phyloP scores from a whole-genome alignment of 2,113 vertebrate genomes.

The Corythornis vintsioides region DNA sequence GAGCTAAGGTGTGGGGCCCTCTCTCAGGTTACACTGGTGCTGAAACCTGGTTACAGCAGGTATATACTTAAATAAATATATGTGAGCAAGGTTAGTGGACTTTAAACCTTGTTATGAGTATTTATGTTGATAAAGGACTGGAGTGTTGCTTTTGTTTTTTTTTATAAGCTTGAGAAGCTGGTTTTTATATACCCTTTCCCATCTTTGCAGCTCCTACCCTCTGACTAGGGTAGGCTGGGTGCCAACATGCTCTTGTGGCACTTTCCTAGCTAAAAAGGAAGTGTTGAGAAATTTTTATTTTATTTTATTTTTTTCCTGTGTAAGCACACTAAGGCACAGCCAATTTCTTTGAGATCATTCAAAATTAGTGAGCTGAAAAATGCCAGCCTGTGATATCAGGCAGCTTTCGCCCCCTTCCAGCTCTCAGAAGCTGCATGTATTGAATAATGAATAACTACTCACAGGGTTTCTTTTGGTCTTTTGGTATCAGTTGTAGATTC shows the following conservation, averaged over 20 bases:
- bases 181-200: not conserved
- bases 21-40: rapidly evolving
- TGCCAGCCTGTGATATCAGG: rapidly evolving
- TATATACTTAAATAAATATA: not conserved
- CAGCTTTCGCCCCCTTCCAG: not conserved
- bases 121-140: not conserved
- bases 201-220: not conserved
- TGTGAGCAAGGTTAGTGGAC: not conserved
- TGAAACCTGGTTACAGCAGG: not conserved
- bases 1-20: not conserved
- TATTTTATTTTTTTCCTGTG: rapidly evolving
- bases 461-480: rapidly evolving
- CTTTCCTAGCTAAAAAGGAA: not conserved
- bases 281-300: not conserved
- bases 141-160: not conserved
- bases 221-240: not conserved
- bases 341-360: not conserved
- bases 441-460: not conserved
- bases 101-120: not conserved
- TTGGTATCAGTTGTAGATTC: not conserved
- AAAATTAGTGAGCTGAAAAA: not conserved
- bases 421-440: rapidly evolving
- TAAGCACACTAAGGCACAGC: not conserved
- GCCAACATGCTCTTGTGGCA: not conserved
- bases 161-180: not conserved